A percentile compares a stretch with the other conserved stretches of the same genome.
Evolutionary conservation across 2,888 invertebrate genomes (phyloP).

Genomic region (Drosophila colorata): DNA sequence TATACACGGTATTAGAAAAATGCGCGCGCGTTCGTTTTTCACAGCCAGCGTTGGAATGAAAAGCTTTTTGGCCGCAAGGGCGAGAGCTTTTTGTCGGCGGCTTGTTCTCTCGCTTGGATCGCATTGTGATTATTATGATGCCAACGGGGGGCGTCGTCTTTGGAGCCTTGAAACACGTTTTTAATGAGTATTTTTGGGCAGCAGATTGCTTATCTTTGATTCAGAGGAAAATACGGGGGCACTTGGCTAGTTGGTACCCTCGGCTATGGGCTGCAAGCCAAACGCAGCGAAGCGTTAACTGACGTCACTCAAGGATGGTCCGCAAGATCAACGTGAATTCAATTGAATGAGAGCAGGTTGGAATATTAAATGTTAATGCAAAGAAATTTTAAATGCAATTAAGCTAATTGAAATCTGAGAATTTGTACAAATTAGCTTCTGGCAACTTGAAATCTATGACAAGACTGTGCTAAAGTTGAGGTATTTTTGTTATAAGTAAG

Average conservation of each 20-base stretch:
- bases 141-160: slow-evolving; percentile 38
- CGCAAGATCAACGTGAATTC: slow-evolving; percentile 12
- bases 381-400: background rate
- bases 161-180: slow-evolving; percentile 64
- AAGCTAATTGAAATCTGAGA: too few species aligned
- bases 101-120: slow-evolving; percentile 14
- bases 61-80: slow-evolving; percentile 55
- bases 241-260: slow-evolving; percentile 15
- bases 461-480: too few species aligned
- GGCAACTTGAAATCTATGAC: too few species aligned
- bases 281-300: slow-evolving; percentile 55
- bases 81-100: slow-evolving; percentile 43
- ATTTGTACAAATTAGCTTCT: too few species aligned
- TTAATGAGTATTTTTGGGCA: slow-evolving; percentile 68
- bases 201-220: slow-evolving; percentile 64
- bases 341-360: slow-evolving; percentile 1
- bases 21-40: slow-evolving; percentile 48
- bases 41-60: slow-evolving; percentile 30
- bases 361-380: slow-evolving; percentile 7
- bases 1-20: slow-evolving; percentile 74
- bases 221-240: slow-evolving; percentile 69
- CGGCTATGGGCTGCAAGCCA: slow-evolving; percentile 4
- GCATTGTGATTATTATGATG: slow-evolving; percentile 14
- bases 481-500: too few species aligned
- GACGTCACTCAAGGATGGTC: slow-evolving; percentile 66